phyloP scores from a whole-genome alignment of 2,113 vertebrate genomes.

The Ranitomeya imitator region DNA sequence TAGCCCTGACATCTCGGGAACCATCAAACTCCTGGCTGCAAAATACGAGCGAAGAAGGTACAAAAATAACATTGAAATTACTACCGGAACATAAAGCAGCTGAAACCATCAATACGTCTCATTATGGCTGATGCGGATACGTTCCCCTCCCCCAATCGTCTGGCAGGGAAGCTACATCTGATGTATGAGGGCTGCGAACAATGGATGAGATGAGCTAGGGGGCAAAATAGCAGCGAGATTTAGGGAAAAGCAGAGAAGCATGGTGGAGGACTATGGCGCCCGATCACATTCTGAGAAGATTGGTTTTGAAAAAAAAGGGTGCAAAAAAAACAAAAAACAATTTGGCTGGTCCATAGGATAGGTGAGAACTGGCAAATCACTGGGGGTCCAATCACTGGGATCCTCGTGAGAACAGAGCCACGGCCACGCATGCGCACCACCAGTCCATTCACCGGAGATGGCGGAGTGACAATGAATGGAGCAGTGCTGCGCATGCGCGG shows the following conservation, averaged over 20 bases:
- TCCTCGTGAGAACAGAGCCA: no score
- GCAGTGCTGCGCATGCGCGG: no score
- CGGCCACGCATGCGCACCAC: no score
- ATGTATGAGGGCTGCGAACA: not conserved
- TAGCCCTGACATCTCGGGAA: not conserved
- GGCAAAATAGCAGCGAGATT: not conserved
- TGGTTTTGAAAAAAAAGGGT: not conserved
- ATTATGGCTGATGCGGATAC: not conserved
- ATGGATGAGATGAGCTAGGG: not conserved
- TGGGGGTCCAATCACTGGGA: no score
- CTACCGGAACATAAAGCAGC: constrained; percentile 54
- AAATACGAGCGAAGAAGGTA: not conserved
- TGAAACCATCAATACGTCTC: constrained; percentile 19
- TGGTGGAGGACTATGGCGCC: not conserved
- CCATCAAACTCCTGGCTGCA: not conserved
- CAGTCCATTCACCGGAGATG: no score
- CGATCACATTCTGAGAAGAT: not conserved
- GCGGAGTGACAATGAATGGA: no score
- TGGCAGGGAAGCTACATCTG: not conserved
- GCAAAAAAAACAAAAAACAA: no score
- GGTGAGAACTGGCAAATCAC: no score
- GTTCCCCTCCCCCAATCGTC: not conserved
- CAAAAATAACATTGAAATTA: constrained; percentile 27
- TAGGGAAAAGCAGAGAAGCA: not conserved
- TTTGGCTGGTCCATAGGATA: no score